phyloP scores from a whole-genome alignment of 2,797 vertebrate genomes.

The Anomalospiza imberbis region DNA sequence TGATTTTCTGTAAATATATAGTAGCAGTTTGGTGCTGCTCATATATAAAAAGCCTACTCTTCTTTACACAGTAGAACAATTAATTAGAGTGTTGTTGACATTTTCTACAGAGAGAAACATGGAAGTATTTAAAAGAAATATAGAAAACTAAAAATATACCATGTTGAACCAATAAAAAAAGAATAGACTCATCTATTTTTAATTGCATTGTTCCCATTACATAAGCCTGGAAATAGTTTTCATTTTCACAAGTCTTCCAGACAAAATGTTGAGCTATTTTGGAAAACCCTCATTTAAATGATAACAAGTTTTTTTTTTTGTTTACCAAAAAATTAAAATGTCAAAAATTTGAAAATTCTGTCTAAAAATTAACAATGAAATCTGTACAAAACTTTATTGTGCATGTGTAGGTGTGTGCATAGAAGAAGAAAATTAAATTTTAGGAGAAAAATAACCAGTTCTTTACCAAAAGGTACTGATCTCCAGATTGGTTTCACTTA shows the following conservation, averaged over 20 bases:
- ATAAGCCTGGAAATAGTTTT: not conserved
- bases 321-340: not conserved
- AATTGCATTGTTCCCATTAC: not conserved
- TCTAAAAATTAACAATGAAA: not conserved
- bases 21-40: not conserved
- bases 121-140: not conserved
- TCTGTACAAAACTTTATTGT: not conserved
- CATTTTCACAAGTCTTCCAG: slow-evolving; percentile 3
- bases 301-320: fast-evolving
- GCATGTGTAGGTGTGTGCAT: not conserved
- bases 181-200: slow-evolving; percentile 26
- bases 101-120: not conserved
- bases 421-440: not conserved
- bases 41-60: not conserved
- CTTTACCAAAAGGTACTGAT: not conserved
- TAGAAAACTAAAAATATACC: slow-evolving; percentile 22
- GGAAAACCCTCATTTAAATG: not conserved
- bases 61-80: slow-evolving; percentile 14
- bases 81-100: slow-evolving; percentile 13
- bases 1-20: slow-evolving; percentile 35
- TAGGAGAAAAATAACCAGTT: not conserved
- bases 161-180: slow-evolving; percentile 1
- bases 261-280: not conserved
- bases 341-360: not conserved
- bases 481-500: not conserved